These are phyloP conservation scores for Ridgeia piscesae DNA, from an alignment of 1,140 invertebrate genomes.

Conservation along the genomic window DNA sequence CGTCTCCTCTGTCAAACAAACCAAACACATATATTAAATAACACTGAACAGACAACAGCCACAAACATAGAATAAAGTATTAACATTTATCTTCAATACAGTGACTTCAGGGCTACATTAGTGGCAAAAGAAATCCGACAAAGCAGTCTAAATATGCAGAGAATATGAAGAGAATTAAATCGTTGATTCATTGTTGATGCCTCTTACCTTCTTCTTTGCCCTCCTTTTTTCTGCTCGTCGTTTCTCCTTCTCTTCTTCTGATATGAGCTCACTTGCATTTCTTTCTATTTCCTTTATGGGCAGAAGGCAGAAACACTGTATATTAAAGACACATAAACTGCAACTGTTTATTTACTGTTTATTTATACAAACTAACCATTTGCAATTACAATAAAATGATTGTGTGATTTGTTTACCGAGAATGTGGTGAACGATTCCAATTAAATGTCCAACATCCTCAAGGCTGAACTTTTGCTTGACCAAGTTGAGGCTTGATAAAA, in stretches of 20 bases:
- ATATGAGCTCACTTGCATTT: slow-evolving; percentile 52
- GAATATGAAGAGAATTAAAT: neutral
- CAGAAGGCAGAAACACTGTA: neutral
- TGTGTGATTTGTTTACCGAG: no score
- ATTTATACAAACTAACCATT: no score
- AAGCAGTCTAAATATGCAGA: neutral
- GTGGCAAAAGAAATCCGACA: neutral
- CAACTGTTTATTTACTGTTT: no score
- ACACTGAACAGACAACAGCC: neutral
- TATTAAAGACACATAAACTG: no score
- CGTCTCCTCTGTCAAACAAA: slow-evolving; percentile 43
- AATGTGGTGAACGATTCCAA: no score
- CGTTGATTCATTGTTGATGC: neutral
- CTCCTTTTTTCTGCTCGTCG: slow-evolving; percentile 50
- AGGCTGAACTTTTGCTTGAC: no score
- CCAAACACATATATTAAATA: neutral
- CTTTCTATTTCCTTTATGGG: slow-evolving; percentile 47
- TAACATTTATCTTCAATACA: neutral
- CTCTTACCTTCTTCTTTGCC: slow-evolving; percentile 53
- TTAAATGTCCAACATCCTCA: no score
- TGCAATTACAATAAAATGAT: no score
- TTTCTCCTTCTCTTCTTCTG: slow-evolving; percentile 55
- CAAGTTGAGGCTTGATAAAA: no score
- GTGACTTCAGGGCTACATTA: neutral
- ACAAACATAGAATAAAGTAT: neutral